Evolutionary conservation across 2,888 invertebrate genomes (phyloP), one percentile per base, ranked within the genome.

Genomic region (Strigamia transsilvanica): DNA sequence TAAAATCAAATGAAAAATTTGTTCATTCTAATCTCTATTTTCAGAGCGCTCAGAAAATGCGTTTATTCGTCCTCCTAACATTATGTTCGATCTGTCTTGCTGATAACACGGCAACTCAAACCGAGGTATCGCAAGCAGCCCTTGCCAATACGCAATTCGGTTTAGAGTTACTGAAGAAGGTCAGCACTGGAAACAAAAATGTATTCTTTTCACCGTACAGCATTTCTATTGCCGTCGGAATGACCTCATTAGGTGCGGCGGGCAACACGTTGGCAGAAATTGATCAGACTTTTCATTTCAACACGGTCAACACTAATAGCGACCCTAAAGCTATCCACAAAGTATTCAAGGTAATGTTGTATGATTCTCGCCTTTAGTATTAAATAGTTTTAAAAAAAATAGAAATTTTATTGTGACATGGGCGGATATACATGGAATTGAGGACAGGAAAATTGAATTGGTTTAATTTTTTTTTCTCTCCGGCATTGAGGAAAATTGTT

Each of bases 231-330:
- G 80, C 80, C 10, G 13, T 80, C 12, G 80, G 51, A 12, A 80
- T 80, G 80, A 80, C 80, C 13, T 80, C 80, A 21, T 32, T 80
- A 46, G 80, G 80, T 23, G 80, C 80, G 23, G 56, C 32, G 15
- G 80, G 80, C 46, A 80, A 80, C 12, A 80, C 80, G 4, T 46
- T 80, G 27, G 23, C 21, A 34, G 56, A 80, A 56, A 80, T 80
- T 32, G 80, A 80, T n/a, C n/a, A 80, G 7, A 23, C 32, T 12
- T 80, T 51, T 80, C 34, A 51, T n/a, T 80, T 80, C 32, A 32
- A 80, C 21, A 12, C n/a, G 13, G 80, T 80, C 32, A 80, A 80
- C 15, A 79, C 15, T 10, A n/a, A 10, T 10, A 51, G 21, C 27
- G 80, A 80, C 21, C 80, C 80, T 13, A 51, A 42, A 56, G 80